Base-by-base conservation (phyloP, 2,888 invertebrate species). In the Cephus nigrinus region DNA sequence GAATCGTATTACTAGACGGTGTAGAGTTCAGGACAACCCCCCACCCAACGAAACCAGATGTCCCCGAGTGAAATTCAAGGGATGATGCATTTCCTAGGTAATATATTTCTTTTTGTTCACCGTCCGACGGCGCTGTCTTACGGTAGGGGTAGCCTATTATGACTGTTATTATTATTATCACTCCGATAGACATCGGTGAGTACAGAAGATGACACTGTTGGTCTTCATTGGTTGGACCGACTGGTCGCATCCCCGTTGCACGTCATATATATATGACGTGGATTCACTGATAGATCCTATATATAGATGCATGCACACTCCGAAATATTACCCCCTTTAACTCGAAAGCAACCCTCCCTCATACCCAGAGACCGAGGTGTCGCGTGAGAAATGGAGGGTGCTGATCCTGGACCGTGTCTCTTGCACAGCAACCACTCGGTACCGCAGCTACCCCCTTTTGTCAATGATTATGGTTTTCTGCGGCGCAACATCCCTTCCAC, bases 371-470 rank as follows among this genome's bases (percentile, higher is more conserved):
- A 23, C 40, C 81, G 81, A 84, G 82, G 83, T 84, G 87, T 84
- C 84, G 86, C 86, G 87, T 86, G 87, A 86, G 87, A 87, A 87
- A 87, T 83, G 86, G 84, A 83, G 82, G 79, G 75, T 77, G 77
- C 80, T 77, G 79, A 78, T 75, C 73, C 68, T 32, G 72, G 35
- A 36, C 12, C 33, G 75, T 73, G 73, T 75, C 78, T 75, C 55
- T 35, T 15, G 76, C 40, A 15, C 76, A 78, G 79, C 82, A 55
- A 23, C 55, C 55, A 55, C 55, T 55, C 81, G 75, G 83, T 84
- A 80, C 83, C 23, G 30, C 74, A 35, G 32, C 32, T 15, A 33
- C 79, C 78, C 79, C 78, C 82, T 79, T 84, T 84, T 81, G 82
- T 84, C 80, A 76, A 74, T 84, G 82, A 85, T 85, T 83, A 84